These are phyloP conservation scores for Myodes glareolus DNA, from an alignment of 2,113 vertebrate species.

Conservation along the genomic window DNA sequence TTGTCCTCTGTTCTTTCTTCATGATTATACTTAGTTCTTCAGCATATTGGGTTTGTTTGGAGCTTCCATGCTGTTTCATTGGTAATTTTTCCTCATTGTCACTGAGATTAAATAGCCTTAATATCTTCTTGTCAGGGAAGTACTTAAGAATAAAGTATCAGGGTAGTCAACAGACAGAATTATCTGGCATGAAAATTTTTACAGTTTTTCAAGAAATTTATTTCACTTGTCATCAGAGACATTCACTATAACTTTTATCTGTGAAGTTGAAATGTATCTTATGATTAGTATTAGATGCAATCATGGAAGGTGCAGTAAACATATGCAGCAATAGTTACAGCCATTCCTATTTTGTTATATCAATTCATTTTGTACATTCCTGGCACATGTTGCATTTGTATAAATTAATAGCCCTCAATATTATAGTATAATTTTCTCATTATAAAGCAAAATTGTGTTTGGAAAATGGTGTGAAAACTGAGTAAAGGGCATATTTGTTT, in stretches of 20 bases:
- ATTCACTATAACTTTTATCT: not conserved
- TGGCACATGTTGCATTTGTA: not conserved
- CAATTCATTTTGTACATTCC: not conserved
- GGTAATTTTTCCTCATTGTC: not conserved
- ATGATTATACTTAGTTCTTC: not conserved
- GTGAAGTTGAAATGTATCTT: not conserved
- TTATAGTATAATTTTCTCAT: not conserved
- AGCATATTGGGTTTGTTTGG: not conserved
- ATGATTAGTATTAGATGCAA: not conserved
- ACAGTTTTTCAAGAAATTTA: not conserved
- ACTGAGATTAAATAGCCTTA: not conserved
- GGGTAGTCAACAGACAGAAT: not conserved
- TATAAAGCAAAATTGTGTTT: conserved; percentile 16
- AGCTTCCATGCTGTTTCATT: not conserved
- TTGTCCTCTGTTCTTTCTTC: not conserved
- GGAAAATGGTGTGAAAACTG: conserved; percentile 18
- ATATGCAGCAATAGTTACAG: not conserved
- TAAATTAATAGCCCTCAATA: not conserved
- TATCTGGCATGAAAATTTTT: not conserved
- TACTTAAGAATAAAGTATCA: not conserved
- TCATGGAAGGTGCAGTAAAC: not conserved
- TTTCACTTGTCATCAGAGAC: not conserved
- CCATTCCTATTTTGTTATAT: not conserved
- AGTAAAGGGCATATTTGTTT: not conserved
- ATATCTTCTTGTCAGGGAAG: conserved; percentile 20